Base-by-base conservation (phyloP, 2,888 invertebrate species). In the Pyrgus malvae region DNA sequence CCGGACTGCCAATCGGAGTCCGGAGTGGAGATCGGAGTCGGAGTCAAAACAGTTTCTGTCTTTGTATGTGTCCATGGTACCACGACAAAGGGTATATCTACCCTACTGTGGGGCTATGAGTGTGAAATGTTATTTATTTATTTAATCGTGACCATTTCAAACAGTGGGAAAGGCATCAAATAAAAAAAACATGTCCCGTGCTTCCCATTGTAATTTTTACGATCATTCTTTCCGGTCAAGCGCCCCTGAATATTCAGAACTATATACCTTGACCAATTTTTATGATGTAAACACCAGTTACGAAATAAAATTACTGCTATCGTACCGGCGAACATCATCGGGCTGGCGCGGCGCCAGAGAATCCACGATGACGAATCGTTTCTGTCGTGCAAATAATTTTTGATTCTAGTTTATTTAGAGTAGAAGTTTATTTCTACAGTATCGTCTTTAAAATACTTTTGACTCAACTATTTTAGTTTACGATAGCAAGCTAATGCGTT, bases 261-360 rank as follows among this genome's bases (percentile, higher is more conserved):
- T 38, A 37, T 19, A 63, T 63, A 74, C 83, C 85, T 84, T 82
- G 83, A 79, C 77, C 78, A 79, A 69, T 78, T 78, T 79, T 76
- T 73, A 75, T 70, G 65, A 75, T 79, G 80, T 85, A 84, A 54
- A 54, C 85, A 85, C 60, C 71, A 72, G 79, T 84, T 82, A 81
- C 79, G 75, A 80, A 84, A 86, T 80, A 76, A 84, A 80, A 80
- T 80, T 71, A 75, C 71, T 79, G 71, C 64, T 75, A 78, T 78
- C 70, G 72, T 68, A 72, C 65, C 71, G 65, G 64, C 63, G 63
- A 66, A 62, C 69, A 72, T 70, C 68, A 72, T 70, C 61, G 63
- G 56, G 56, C 69, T 87, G 86, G 88, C 81, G 57, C 16, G 31
- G 25, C 27, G 80, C 85, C 83, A 84, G 72, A 60, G 68, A 75